Evolutionary conservation across 2,888 invertebrate genomes (phyloP).

Genomic region (Dasysyrphus albostriatus): DNA sequence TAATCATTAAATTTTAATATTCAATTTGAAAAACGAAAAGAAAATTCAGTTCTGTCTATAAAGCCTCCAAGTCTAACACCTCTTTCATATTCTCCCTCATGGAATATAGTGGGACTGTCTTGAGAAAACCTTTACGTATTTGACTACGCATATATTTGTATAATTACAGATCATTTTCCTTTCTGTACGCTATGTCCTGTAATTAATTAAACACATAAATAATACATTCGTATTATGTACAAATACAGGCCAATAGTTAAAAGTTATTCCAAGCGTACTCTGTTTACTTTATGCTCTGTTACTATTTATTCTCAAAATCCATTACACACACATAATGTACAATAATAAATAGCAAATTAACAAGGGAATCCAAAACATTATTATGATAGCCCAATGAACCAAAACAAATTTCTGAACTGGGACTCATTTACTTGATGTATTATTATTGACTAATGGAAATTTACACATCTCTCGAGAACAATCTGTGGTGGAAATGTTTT

Average conservation of each 20-base stretch:
- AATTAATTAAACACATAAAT: neutral
- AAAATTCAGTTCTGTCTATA: too few species aligned
- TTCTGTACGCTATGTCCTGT: too few species aligned
- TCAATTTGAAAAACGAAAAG: too few species aligned
- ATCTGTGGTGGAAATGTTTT: conserved; percentile 2
- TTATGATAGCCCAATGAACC: conserved; percentile 20
- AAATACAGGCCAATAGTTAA: neutral
- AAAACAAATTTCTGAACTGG: conserved; percentile 18
- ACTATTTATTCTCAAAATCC: neutral
- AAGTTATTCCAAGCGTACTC: neutral
- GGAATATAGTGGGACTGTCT: too few species aligned
- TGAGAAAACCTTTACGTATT: too few species aligned
- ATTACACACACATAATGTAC: neutral
- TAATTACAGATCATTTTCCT: too few species aligned
- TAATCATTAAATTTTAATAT: too few species aligned
- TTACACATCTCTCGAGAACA: conserved; percentile 28
- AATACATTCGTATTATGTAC: too few species aligned
- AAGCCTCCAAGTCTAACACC: too few species aligned
- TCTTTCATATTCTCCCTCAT: too few species aligned
- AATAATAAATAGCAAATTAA: conserved; percentile 3
- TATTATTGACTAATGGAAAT: conserved; percentile 35
- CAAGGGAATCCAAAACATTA: conserved; percentile 2
- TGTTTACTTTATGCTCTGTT: neutral
- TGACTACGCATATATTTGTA: too few species aligned
- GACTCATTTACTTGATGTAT: conserved; percentile 41